These are phyloP conservation scores for Melipona bicolor DNA, from an alignment of 2,888 invertebrate genomes.

Conservation along the genomic window DNA sequence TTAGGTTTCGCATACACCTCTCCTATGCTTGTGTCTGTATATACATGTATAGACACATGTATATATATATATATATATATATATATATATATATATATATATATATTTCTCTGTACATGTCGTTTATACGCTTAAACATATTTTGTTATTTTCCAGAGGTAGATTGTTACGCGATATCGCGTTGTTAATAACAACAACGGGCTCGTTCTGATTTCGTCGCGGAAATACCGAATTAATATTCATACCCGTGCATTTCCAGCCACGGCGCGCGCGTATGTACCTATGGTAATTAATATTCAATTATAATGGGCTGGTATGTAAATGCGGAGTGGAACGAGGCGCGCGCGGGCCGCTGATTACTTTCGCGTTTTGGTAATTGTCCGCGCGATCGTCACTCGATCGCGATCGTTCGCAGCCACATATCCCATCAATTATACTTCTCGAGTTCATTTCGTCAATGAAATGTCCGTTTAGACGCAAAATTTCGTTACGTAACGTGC, in stretches of 20 bases:
- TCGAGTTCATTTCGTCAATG: neutral
- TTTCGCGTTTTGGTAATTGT: slow-evolving; percentile 45
- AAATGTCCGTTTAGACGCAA: neutral
- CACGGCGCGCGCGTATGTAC: neutral
- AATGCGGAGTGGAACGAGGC: neutral
- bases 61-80: neutral
- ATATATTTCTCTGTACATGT: neutral
- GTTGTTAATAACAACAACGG: slow-evolving; percentile 39
- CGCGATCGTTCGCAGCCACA: slow-evolving; percentile 20
- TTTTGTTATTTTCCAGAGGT: slow-evolving; percentile 19
- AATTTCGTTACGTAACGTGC: neutral
- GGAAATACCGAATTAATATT: slow-evolving; percentile 46
- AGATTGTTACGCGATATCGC: slow-evolving; percentile 20
- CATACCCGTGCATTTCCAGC: slow-evolving; percentile 13
- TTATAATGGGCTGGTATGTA: slow-evolving; percentile 31
- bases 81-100: neutral
- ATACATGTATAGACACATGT: too few relatives aligned
- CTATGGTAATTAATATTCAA: slow-evolving; percentile 56
- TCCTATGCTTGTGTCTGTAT: neutral
- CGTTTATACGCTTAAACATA: neutral
- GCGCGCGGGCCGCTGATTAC: slow-evolving; percentile 23
- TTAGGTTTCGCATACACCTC: neutral
- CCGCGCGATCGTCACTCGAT: neutral
- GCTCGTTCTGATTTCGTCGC: slow-evolving; percentile 28
- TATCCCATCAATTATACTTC: slow-evolving; percentile 6